Evolutionary conservation across 2,797 vertebrate genomes (phyloP).

Genomic region (Esox lucius): DNA sequence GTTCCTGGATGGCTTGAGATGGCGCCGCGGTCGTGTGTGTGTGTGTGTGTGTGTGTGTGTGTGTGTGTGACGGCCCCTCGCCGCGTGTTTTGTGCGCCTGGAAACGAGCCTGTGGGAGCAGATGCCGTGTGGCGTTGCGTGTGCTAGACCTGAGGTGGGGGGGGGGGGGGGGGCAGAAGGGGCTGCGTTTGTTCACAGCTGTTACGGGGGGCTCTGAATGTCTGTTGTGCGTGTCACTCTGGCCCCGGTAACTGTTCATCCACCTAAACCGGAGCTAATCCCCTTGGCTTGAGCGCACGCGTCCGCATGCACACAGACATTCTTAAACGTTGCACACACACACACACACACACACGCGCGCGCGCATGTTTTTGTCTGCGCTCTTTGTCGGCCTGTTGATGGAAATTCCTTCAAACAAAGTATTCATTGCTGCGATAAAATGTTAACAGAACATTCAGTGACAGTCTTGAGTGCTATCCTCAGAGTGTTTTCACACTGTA

Average conservation of each 20-base stretch:
- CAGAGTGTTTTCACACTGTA: neutral
- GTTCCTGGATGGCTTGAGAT: constrained; percentile 4
- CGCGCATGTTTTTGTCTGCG: neutral
- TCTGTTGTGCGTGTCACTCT: constrained; percentile 13
- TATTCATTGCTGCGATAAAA: constrained; percentile 35
- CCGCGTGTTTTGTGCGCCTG: constrained; percentile 29
- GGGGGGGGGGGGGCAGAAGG: neutral
- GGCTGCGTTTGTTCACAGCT: constrained; percentile 57
- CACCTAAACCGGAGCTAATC: constrained; percentile 44
- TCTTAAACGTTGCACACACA: constrained; percentile 15
- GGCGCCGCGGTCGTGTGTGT: constrained; percentile 2
- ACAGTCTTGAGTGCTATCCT: neutral
- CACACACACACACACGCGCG: constrained; percentile 31
- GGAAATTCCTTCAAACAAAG: constrained; percentile 3
- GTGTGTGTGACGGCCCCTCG: neutral
- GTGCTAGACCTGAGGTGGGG: constrained; percentile 43
- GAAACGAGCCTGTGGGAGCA: constrained; percentile 39
- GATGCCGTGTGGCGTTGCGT: constrained; percentile 56
- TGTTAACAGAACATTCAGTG: constrained; percentile 52
- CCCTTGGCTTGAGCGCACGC: constrained; percentile 40
- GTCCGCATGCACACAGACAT: constrained; percentile 32
- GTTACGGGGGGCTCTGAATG: constrained; percentile 20
- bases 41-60: no score
- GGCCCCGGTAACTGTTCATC: constrained; percentile 13
- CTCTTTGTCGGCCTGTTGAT: neutral